Base-by-base conservation (phyloP, 2,113 vertebrate species). In the Cariama cristata region DNA sequence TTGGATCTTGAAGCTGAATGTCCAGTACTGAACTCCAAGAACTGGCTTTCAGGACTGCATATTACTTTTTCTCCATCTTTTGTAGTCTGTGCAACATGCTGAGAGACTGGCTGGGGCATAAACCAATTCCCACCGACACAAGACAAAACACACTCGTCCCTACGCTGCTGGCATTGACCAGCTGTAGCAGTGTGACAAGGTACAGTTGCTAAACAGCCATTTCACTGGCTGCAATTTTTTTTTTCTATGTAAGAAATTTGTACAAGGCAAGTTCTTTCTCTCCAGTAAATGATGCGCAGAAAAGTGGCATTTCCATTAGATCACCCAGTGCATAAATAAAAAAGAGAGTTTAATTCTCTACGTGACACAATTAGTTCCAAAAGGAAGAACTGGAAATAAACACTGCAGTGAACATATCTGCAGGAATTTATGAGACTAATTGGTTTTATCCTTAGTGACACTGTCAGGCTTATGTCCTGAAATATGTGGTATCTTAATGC, bases 271-370 rank as follows among this genome's bases (percentile, higher is more conserved):
- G 71, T 59, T n/a, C 64, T 63, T 86, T 91, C 60, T 88, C 55
- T 59, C 22, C 47, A 62, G 63, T 63, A 79, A 80, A 81, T 8
- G 82, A 80, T 60, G 72, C 1, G 0, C 79, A 88, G 50, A 79
- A 95, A 95, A 92, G 68, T 26, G 27, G n/a, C 40, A 53, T 74
- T 95, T 90, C 68, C 79, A 74, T 69, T 79, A 68, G 64, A 76
- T 58, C 74, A 49, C 12, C 19, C 56, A 69, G 33, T 68, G 56
- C 64, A 71, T 74, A 83, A 92, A 77, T 33, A 75, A 49, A 79
- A 82, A 67, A 63, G 62, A 49, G 20, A 40, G 26, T 35, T 84
- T 90, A 44, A 84, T 77, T 87, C 47, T 79, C 42, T 52, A 42
- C 1, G 2, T 79, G 81, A 71, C 66, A 86, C 67, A 72, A 84